Evolutionary conservation across 2,113 vertebrate species (phyloP).

Genomic region (Toxotes jaculatrix): DNA sequence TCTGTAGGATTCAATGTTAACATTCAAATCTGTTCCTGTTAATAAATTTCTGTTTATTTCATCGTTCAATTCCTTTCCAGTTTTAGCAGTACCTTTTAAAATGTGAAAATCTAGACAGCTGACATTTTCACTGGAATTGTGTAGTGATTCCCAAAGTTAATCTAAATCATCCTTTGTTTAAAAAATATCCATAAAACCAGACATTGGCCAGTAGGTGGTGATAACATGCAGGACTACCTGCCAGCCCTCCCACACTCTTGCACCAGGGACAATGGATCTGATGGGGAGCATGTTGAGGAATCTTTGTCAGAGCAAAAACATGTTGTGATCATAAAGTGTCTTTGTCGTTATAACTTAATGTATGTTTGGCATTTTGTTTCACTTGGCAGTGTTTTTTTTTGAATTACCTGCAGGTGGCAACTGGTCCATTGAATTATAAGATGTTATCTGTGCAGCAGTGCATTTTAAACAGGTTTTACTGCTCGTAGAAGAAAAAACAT

Average conservation of each 20-base stretch:
- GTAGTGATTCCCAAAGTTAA: slow-evolving; percentile 12
- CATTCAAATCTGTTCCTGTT: not conserved
- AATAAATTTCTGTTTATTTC: not conserved
- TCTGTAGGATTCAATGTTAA: not conserved
- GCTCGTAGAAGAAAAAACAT: not conserved
- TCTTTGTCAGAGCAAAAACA: slow-evolving; percentile 76
- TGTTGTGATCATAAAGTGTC: slow-evolving; percentile 67
- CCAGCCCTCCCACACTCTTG: slow-evolving; percentile 29
- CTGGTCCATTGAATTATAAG: not conserved
- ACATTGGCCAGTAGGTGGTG: slow-evolving; percentile 70
- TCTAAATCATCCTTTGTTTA: slow-evolving; percentile 73
- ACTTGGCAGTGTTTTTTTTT: not conserved
- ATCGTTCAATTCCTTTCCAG: not conserved
- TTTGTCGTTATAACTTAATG: slow-evolving; percentile 34
- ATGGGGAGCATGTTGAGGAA: slow-evolving; percentile 73
- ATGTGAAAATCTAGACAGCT: not conserved
- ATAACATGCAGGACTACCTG: slow-evolving; percentile 10
- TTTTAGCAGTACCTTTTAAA: not conserved
- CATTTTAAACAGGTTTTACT: not conserved
- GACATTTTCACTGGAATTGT: not conserved
- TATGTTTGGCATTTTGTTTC: not conserved
- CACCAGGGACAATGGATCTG: slow-evolving; percentile 74
- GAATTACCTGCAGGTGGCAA: not conserved
- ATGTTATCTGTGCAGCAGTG: not conserved
- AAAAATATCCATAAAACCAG: not conserved